These are phyloP conservation scores for Drosophila elegans DNA, from an alignment of 1,140 invertebrate genomes.

Conservation along the genomic window DNA sequence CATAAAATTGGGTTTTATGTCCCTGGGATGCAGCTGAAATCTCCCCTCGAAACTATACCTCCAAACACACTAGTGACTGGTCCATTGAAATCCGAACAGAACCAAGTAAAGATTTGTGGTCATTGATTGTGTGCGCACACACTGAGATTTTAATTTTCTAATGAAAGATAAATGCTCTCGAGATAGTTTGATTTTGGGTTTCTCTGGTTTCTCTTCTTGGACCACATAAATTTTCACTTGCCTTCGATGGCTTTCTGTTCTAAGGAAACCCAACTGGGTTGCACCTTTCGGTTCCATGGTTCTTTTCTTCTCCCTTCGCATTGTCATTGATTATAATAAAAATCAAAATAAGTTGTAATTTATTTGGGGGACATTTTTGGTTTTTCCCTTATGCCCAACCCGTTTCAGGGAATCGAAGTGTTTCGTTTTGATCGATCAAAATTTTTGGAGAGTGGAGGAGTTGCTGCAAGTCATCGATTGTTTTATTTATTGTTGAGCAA, in stretches of 20 bases:
- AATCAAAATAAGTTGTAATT: conserved; percentile 77
- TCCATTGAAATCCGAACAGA: conserved; percentile 23
- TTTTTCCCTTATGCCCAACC: conserved; percentile 9
- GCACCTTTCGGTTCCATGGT: conserved; percentile 54
- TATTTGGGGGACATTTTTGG: conserved; percentile 51
- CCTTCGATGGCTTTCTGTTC: conserved; percentile 42
- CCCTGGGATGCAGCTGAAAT: conserved; percentile 34
- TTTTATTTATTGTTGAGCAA: conserved; percentile 61
- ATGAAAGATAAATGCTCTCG: conserved; percentile 77
- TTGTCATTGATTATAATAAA: conserved; percentile 68
- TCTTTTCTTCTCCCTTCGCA: conserved; percentile 24
- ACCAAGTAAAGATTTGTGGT: conserved; percentile 74
- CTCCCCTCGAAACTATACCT: conserved; percentile 7
- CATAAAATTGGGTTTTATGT: conserved; percentile 69
- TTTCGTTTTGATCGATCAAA: conserved; percentile 52
- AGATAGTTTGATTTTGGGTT: conserved; percentile 45
- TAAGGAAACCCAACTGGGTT: conserved; percentile 63
- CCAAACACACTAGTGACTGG: not conserved
- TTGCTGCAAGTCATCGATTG: conserved; percentile 31
- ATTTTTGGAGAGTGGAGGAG: conserved; percentile 36
- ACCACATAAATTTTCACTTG: conserved; percentile 71
- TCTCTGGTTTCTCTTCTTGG: conserved; percentile 27
- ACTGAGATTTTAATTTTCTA: conserved; percentile 79
- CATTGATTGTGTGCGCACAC: conserved; percentile 73
- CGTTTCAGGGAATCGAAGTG: conserved; percentile 20